A percentile compares a stretch with the other conserved stretches of the same genome.
Evolutionary conservation across 2,797 vertebrate genomes (phyloP).

Genomic region (Rhabdomys pumilio): DNA sequence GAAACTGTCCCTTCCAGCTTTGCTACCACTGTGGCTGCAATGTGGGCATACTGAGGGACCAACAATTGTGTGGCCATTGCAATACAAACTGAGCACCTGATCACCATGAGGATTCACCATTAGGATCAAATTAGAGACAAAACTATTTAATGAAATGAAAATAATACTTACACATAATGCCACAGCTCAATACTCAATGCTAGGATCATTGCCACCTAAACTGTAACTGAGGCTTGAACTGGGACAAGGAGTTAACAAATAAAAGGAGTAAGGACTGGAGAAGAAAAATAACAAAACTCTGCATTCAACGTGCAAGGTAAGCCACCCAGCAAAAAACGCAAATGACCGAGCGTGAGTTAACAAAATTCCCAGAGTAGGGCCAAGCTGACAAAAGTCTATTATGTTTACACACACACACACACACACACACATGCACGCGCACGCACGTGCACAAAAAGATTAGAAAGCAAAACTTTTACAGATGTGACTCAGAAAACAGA

Average conservation of each 20-base stretch:
- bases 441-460: background rate
- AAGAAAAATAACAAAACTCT: constrained; percentile 34
- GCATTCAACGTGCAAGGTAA: background rate
- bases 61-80: background rate
- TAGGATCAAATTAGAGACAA: constrained; percentile 22
- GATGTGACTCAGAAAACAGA: constrained; percentile 24
- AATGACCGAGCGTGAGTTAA: background rate
- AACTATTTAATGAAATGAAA: constrained; percentile 34
- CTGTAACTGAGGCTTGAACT: background rate
- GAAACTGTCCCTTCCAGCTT: background rate
- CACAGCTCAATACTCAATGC: background rate
- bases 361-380: background rate
- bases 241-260: background rate
- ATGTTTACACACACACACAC: background rate
- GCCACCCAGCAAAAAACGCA: background rate
- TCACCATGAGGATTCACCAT: background rate
- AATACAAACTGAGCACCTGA: background rate
- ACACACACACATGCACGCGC: background rate
- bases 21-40: background rate
- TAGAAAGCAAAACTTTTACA: constrained; percentile 48
- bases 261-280: background rate
- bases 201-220: background rate
- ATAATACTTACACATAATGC: background rate
- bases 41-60: constrained; percentile 22
- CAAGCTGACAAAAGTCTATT: constrained; percentile 1